Conservation (phyloP, 2,113 vertebrate species). For the Callipepla californica region DNA sequence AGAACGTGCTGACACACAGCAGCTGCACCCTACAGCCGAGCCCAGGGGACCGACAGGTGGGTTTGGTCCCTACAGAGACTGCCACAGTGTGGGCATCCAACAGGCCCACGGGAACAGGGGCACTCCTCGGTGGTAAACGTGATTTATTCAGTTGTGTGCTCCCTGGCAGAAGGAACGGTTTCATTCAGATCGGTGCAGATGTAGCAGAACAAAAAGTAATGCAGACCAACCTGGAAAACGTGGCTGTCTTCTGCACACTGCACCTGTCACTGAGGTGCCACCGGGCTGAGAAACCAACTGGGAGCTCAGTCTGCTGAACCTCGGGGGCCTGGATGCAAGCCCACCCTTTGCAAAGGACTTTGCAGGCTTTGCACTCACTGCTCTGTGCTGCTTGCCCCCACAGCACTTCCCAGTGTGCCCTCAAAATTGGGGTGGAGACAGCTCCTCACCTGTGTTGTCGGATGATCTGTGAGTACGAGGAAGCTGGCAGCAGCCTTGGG, state of each 20-base stretch:
- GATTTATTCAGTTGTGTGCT: background rate
- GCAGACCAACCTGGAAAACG: background rate
- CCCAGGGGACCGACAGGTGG: background rate
- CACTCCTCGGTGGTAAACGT: accelerated
- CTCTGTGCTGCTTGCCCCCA: background rate
- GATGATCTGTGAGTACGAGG: background rate
- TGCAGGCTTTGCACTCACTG: background rate
- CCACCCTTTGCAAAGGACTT: background rate
- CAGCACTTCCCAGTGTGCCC: accelerated
- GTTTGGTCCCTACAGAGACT: background rate
- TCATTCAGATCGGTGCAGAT: background rate
- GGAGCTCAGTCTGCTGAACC: accelerated
- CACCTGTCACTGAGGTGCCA: accelerated
- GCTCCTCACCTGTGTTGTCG: background rate
- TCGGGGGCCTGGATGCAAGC: background rate
- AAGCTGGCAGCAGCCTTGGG: accelerated
- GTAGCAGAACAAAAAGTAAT: background rate
- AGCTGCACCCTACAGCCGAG: background rate
- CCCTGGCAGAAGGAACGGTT: background rate
- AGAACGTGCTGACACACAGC: background rate
- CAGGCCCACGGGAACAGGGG: background rate
- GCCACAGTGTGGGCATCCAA: accelerated
- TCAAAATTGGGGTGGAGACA: background rate
- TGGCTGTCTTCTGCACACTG: background rate
- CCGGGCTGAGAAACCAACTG: no score